These are phyloP conservation scores for Lasioglossum figueresi DNA, from an alignment of 2,888 invertebrate genomes.

Conservation along the genomic window DNA sequence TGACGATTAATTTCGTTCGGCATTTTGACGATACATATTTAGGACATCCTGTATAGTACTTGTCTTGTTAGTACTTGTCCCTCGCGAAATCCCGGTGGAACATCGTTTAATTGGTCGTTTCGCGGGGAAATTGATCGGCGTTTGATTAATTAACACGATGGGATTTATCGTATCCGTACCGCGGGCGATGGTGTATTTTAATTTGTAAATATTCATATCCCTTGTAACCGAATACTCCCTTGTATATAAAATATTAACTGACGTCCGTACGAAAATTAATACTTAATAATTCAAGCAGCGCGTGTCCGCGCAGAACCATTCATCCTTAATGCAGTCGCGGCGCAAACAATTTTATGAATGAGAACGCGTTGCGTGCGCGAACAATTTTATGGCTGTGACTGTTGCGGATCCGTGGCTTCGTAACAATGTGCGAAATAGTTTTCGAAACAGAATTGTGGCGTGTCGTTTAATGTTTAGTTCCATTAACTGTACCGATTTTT, in stretches of 20 bases:
- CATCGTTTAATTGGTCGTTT: background rate
- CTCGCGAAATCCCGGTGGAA: background rate
- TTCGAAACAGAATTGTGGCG: background rate
- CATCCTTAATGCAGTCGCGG: background rate
- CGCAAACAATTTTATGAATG: background rate
- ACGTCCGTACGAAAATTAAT: constrained; percentile 10
- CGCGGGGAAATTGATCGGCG: background rate
- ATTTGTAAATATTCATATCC: constrained; percentile 6
- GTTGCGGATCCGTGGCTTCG: background rate
- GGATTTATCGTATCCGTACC: background rate
- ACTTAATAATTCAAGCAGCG: background rate
- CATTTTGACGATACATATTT: too few species aligned
- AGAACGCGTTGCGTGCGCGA: background rate
- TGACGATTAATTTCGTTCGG: background rate
- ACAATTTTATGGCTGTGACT: background rate
- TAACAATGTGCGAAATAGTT: background rate
- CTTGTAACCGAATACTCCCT: background rate
- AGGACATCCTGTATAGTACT: too few species aligned
- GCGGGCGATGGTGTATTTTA: background rate
- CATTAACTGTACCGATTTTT: background rate
- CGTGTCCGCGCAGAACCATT: background rate
- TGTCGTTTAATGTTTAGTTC: background rate
- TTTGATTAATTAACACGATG: background rate
- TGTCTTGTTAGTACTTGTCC: background rate
- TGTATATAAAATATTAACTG: constrained; percentile 28